Percentiles rank a stretch among this genome's conserved stretches.
These are phyloP conservation scores for Willowsia nigromaculata DNA, from an alignment of 2,888 invertebrate genomes.

Conservation along the genomic window DNA sequence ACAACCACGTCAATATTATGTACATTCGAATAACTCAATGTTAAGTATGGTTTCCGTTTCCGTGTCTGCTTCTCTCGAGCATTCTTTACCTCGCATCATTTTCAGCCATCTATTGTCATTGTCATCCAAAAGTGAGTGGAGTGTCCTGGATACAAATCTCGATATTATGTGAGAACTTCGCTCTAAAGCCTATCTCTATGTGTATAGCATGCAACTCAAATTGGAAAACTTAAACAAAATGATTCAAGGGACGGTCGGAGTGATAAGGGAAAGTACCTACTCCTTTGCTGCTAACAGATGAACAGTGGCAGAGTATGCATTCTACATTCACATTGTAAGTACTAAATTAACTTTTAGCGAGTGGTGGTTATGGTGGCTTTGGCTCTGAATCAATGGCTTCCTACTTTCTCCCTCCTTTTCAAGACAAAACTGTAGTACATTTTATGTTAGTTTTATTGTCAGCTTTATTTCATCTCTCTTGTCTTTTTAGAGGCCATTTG, in stretches of 20 bases:
- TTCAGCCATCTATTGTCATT: background rate
- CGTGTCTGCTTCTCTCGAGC: background rate
- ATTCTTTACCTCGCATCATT: background rate
- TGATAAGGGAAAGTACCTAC: too few species aligned
- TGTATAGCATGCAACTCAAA: background rate
- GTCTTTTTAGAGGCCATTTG: conserved; percentile 65
- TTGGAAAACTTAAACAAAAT: conserved; percentile 5
- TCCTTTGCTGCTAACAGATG: too few species aligned
- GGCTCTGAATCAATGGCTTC: conserved; percentile 31
- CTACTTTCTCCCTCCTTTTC: background rate
- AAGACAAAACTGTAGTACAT: conserved; percentile 41
- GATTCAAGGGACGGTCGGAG: too few species aligned
- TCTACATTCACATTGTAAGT: too few species aligned
- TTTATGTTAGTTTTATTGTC: conserved; percentile 67
- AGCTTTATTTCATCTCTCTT: conserved; percentile 67
- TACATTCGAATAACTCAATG: background rate
- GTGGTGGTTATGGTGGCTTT: background rate
- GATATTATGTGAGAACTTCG: background rate
- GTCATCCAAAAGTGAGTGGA: background rate
- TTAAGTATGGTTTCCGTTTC: background rate
- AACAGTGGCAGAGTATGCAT: too few species aligned
- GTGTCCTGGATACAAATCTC: background rate
- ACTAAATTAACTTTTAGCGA: too few species aligned
- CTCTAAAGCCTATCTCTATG: background rate
- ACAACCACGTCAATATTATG: conserved; percentile 32